Evolutionary conservation across 1,140 invertebrate species (phyloP), one percentile per base, ranked within the genome.

Genomic region (Linepithema humile): DNA sequence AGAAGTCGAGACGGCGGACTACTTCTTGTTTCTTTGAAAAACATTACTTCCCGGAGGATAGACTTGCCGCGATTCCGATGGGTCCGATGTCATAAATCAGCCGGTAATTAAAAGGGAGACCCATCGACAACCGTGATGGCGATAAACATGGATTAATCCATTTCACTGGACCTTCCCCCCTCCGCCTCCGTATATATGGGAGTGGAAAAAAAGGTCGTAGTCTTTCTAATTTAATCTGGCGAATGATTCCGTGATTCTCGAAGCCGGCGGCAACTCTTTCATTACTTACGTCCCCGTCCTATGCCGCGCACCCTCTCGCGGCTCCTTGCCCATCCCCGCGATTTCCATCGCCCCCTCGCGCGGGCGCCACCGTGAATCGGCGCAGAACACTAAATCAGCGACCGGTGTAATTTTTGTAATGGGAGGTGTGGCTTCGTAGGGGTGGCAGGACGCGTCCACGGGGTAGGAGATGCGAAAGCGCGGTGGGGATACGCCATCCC

Each of bases 371-470:
- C 83, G 87, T 89, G 89, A 91, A 91, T 89, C 89, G 90, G 91
- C 91, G 90, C 90, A 91, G 92, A 91, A 93, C 91, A 93, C 92
- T 94, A 94, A 94, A 94, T 94, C 93, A 94, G 92, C 93, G 93
- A 92, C 91, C 91, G 85, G 91, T 93, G 93, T 94, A 94, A 94
- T 94, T 94, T 94, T 94, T 94, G 94, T 94, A 94, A 94, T 94
- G 94, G 94, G 92, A 94, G 94, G 94, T 94, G 94, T 94, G 94
- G 94, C 92, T 86, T 93, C 84, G 91, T 83, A 90, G 90, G 89
- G 90, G 88, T 87, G 75, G 80, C 65, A 82, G 86, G 48, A 84
- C 80, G 86, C 87, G 64, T 86, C 83, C 85, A 73, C 32, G 45
- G 50, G 55, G 29, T 80, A 89, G 85, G 85, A 60, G 55, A 53